Conservation (phyloP, 1,140 invertebrate species). For the Magallana gigas region DNA sequence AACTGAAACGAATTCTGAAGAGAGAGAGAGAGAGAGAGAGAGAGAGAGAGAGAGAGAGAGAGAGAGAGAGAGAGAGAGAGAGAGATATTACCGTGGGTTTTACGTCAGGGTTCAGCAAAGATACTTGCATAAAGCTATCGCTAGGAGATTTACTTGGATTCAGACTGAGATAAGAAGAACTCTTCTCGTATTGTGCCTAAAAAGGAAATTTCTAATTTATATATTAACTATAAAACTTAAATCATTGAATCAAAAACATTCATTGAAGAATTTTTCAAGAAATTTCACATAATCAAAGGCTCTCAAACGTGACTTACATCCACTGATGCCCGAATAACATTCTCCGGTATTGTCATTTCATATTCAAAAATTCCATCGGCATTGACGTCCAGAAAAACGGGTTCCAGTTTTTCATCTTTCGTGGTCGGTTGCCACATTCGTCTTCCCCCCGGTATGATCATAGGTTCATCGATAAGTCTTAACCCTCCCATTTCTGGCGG, state of each 20-base stretch:
- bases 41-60: background rate
- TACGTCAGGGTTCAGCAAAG: slow-evolving; percentile 43
- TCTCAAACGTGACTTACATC: slow-evolving; percentile 50
- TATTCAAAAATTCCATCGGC: slow-evolving; percentile 61
- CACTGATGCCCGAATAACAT: slow-evolving; percentile 53
- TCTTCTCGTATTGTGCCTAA: slow-evolving; percentile 51
- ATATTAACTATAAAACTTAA: background rate
- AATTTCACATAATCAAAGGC: background rate
- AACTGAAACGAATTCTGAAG: background rate
- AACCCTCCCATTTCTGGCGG: background rate
- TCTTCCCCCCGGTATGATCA: background rate
- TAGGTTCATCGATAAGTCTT: background rate
- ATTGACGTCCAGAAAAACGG: slow-evolving; percentile 49
- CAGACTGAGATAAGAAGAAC: slow-evolving; percentile 44
- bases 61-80: background rate
- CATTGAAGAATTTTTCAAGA: background rate
- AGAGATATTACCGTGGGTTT: slow-evolving; percentile 52
- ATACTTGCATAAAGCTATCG: slow-evolving; percentile 66
- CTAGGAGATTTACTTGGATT: slow-evolving; percentile 65
- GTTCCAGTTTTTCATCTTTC: slow-evolving; percentile 29
- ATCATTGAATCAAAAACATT: background rate
- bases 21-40: background rate
- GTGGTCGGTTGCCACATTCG: background rate
- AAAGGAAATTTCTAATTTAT: background rate
- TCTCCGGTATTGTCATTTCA: slow-evolving; percentile 54